Evolutionary conservation across 2,888 invertebrate species (phyloP).

Genomic region (Cryptus armator): DNA sequence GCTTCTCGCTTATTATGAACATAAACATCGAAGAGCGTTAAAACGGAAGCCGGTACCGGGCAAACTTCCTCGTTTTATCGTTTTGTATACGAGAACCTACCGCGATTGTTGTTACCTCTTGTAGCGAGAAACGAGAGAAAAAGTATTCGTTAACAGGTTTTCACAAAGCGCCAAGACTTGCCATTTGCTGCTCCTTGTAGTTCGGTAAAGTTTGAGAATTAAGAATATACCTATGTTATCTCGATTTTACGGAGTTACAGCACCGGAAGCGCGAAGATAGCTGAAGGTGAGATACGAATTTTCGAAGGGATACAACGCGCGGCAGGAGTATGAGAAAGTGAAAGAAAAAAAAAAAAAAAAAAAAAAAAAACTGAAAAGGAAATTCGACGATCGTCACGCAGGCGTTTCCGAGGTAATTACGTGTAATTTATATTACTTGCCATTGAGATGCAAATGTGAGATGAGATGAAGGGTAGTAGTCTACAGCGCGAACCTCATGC

Average conservation of each 20-base stretch:
- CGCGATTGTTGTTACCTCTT: neutral
- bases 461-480: constrained; percentile 26
- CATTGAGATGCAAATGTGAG: constrained; percentile 84
- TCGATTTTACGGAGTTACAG: constrained; percentile 49
- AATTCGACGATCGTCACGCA: constrained; percentile 80
- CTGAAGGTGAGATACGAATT: constrained; percentile 16
- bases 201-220: constrained; percentile 72
- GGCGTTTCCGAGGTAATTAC: constrained; percentile 82
- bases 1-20: constrained; percentile 72
- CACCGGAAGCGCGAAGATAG: constrained; percentile 14
- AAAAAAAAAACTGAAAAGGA: constrained; percentile 72
- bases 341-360: constrained; percentile 61
- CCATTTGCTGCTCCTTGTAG: constrained; percentile 37
- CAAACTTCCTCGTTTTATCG: constrained; percentile 66
- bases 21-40: constrained; percentile 75
- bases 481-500: neutral
- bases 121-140: constrained; percentile 15
- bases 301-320: neutral
- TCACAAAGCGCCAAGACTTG: constrained; percentile 22
- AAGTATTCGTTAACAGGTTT: constrained; percentile 33
- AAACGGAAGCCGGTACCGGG: neutral
- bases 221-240: constrained; percentile 68
- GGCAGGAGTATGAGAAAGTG: constrained; percentile 42
- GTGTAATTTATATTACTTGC: constrained; percentile 85
- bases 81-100: constrained; percentile 27